Evolutionary conservation across 2,113 vertebrate species (phyloP).

Genomic region (Corydoras sp.): DNA sequence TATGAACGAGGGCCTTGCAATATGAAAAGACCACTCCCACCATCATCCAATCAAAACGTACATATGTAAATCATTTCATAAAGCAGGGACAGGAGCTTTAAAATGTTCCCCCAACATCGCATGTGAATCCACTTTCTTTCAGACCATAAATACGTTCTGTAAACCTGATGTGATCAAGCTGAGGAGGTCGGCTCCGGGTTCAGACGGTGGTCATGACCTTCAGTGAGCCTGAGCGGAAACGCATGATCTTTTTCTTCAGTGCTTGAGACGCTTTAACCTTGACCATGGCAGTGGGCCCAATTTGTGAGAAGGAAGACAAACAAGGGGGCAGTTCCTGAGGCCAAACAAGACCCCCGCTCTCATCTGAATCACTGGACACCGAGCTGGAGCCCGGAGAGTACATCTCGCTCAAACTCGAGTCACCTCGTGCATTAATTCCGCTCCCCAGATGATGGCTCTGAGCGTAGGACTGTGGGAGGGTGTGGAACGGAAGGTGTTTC

Average conservation of each 20-base stretch:
- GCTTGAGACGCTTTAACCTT: constrained; percentile 91
- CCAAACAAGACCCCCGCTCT: constrained; percentile 85
- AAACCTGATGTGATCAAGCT: not conserved
- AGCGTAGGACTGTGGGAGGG: constrained; percentile 43
- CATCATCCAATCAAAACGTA: too few species aligned
- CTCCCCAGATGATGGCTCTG: constrained; percentile 54
- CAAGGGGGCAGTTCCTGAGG: constrained; percentile 80
- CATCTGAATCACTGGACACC: constrained; percentile 79
- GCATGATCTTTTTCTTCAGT: constrained; percentile 86
- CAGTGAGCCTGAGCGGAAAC: constrained; percentile 84
- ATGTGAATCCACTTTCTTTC: too few species aligned
- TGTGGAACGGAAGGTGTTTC: constrained; percentile 37
- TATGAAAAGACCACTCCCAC: too few species aligned
- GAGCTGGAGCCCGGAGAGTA: constrained; percentile 77
- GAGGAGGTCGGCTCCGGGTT: constrained; percentile 28
- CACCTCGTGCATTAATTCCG: constrained; percentile 47
- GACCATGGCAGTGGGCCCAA: constrained; percentile 70
- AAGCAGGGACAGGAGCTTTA: too few species aligned
- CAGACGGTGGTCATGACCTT: constrained; percentile 92
- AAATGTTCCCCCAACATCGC: too few species aligned
- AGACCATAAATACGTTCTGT: not conserved
- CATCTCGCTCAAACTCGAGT: constrained; percentile 75
- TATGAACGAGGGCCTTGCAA: too few species aligned
- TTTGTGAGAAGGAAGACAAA: constrained; percentile 52
- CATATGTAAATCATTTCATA: too few species aligned